Percentiles rank a stretch among this genome's conserved stretches.
Conservation (phyloP, 2,888 invertebrate genomes). For the Sphaeridia pumilis region DNA sequence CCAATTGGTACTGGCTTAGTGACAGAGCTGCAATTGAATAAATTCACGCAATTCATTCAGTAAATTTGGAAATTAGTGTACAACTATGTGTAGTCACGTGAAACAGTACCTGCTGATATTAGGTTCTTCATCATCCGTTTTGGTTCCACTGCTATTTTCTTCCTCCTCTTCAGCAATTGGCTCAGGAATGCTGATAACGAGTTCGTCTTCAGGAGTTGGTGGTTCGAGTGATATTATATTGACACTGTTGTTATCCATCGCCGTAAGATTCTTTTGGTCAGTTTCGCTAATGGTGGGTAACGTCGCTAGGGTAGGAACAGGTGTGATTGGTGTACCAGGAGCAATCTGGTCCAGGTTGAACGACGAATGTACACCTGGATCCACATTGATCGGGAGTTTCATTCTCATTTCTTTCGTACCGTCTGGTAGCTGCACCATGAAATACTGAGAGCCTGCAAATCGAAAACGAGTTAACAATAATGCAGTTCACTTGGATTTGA, state of each 20-base stretch:
- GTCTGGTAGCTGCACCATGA: constrained; percentile 75
- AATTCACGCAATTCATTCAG: too few species aligned
- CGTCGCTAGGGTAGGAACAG: constrained; percentile 71
- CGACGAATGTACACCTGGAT: constrained; percentile 83
- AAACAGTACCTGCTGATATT: constrained; percentile 5
- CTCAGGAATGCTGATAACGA: constrained; percentile 26
- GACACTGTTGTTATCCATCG: not conserved
- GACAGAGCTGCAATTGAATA: too few species aligned
- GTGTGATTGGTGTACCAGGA: constrained; percentile 59
- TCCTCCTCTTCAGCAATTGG: constrained; percentile 34
- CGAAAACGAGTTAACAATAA: not conserved
- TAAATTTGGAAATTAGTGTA: too few species aligned
- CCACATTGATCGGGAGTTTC: constrained; percentile 82
- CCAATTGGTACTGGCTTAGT: constrained; percentile 4
- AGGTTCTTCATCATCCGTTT: constrained; percentile 7
- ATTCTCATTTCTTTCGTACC: constrained; percentile 79
- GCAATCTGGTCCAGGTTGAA: constrained; percentile 73
- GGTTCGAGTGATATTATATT: constrained; percentile 10
- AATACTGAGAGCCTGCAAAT: constrained; percentile 53
- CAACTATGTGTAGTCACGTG: too few species aligned
- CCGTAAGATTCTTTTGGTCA: not conserved
- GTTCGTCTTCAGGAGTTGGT: constrained; percentile 11
- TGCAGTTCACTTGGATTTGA: too few species aligned
- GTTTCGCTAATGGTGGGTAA: constrained; percentile 83
- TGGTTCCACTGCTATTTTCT: constrained; percentile 6